Conservation (phyloP, 2,113 vertebrate species). For the Myotis lucifugus region DNA sequence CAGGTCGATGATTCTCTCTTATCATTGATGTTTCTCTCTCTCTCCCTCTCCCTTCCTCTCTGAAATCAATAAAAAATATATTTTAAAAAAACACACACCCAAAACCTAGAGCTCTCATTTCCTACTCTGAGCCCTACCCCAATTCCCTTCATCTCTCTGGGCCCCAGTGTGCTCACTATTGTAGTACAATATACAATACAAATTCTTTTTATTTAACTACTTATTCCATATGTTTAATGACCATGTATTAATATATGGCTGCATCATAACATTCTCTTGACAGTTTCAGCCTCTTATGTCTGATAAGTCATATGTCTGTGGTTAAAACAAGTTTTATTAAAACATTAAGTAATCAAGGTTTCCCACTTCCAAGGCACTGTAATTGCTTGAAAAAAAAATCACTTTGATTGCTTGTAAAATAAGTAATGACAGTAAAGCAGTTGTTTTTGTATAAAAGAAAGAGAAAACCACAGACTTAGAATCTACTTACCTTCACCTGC, state of each 20-base stretch:
- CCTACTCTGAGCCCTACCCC: neutral
- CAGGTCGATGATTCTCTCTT: no score
- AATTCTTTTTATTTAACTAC: neutral
- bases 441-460: neutral
- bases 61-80: no score
- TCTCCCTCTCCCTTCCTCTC: no score
- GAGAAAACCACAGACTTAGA: neutral
- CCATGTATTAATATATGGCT: neutral
- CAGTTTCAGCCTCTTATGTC: neutral
- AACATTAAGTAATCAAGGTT: neutral
- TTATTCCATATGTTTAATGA: neutral
- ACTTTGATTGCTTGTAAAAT: neutral
- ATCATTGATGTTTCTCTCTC: no score
- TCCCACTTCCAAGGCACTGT: neutral
- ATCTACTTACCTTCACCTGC: neutral
- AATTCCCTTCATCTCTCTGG: neutral
- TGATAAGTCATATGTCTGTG: neutral
- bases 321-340: slow-evolving; percentile 33
- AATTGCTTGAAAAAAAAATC: neutral
- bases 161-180: neutral
- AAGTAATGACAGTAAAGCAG: neutral
- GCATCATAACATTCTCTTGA: neutral
- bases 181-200: neutral
- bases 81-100: no score
- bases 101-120: neutral